Evolutionary conservation across 2,797 vertebrate species (phyloP), one percentile per base, ranked within the genome.

Genomic region (Distichodus sexfasciatus): DNA sequence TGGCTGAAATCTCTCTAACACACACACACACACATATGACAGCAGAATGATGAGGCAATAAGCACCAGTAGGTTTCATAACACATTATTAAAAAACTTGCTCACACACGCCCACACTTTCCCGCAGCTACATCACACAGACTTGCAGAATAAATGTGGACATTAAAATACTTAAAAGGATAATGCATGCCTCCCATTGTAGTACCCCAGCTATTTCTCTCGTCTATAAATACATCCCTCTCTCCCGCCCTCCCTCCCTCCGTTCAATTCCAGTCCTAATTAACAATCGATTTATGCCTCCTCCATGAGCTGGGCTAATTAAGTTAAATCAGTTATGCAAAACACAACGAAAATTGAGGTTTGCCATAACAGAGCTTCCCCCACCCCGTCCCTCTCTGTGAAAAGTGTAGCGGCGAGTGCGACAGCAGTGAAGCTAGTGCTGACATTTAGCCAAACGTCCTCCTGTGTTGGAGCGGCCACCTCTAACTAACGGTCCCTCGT

Each of bases 251-350:
- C 24, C 24, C n/a, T 9, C 31, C 61, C 28, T 51, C 50, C 41
- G 24, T 60, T 69, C 61, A 69, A 75, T 75, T 72, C 62, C 69
- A 58, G 51, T 4, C n/a, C 61, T 70, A 70, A 73, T 70, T 69
- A 75, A 70, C 51, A 66, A 53, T 54, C 43, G 29, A 58, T 72
- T 72, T 66, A 72, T 69, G 61, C 40, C 50, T 72, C 41, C 57
- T 28, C 66, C 53, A 61, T 40, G 76, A 70, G 57, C 63, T 47
- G 33, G 66, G 60, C 60, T 69, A 72, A 75, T 79, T 69, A 68
- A 61, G 71, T 65, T 65, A 73, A 57, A 76, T 79, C 73, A 76
- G 77, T 65, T 63, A 58, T 67, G 55, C 61, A 70, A 73, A 70
- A 60, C 36, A 8, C 55, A 35, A 41, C 35, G 31, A 67, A 72